Conservation (phyloP, 2,797 vertebrate species). For the Vireo griseus region DNA sequence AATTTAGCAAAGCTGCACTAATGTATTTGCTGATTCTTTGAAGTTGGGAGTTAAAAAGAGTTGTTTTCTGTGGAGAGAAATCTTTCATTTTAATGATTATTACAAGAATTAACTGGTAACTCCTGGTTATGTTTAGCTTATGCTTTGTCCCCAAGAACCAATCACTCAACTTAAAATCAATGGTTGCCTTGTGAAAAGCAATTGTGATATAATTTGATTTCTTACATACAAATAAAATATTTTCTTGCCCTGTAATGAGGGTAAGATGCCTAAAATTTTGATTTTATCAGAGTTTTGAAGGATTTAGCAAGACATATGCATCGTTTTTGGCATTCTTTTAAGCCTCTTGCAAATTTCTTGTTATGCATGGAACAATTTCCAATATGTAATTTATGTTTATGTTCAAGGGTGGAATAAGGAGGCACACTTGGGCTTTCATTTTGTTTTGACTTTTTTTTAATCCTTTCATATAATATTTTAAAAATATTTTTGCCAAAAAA, state of each 20-base stretch:
- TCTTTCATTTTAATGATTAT: not conserved
- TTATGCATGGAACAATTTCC: not conserved
- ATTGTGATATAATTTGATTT: not conserved
- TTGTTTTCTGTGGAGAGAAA: not conserved
- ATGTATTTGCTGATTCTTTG: not conserved
- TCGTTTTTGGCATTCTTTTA: not conserved
- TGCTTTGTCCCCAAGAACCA: not conserved
- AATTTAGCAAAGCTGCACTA: not conserved
- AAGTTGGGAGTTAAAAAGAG: not conserved
- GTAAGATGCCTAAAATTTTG: not conserved
- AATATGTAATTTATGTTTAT: not conserved
- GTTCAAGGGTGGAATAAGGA: not conserved
- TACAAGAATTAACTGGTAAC: not conserved
- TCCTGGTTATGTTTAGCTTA: not conserved
- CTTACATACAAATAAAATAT: not conserved
- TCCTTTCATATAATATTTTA: not conserved
- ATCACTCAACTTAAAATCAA: not conserved
- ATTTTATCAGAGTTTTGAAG: not conserved
- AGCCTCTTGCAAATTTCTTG: not conserved
- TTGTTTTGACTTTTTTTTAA: not conserved
- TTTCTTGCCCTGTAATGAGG: not conserved
- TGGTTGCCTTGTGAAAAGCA: not conserved
- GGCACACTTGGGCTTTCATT: not conserved
- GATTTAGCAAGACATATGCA: not conserved
- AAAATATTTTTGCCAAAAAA: not conserved